Base-by-base conservation (phyloP, 2,113 vertebrate genomes). In the Probosciger aterrimus region DNA sequence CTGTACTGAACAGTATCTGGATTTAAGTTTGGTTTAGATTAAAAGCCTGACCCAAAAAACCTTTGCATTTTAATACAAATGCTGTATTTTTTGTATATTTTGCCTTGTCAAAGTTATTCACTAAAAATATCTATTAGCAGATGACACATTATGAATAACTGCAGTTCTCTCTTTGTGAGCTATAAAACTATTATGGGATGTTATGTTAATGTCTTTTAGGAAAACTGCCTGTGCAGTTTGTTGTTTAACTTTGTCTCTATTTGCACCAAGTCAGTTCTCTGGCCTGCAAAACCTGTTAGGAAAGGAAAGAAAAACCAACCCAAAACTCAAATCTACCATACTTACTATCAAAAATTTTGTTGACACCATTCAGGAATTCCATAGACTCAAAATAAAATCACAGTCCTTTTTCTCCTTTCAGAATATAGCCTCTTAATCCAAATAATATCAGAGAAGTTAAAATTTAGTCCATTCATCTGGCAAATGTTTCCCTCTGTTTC, bases 301-400 rank as follows among this genome's bases (percentile, higher is more conserved):
- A 93, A 97, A 65, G 46, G 89, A 96, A 95, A 94, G 41, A 71
- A 89, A 68, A 96, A 88, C 47, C 47, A 88, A 93, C 91, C 83
- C 96, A 89, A 95, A 92, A 97, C 94, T 96, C 96, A 89, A 83
- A 87, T 92, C 95, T 97, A 95, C 91, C 95, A 95, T 97, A 96
- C 96, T 93, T 97, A 95, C 78, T 97, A 96, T 95, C 82, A 95
- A 76, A 86, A 82, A 97, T 86, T 93, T 95, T 96, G 94, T 86
- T 96, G 95, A 97, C 95, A 88, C 79, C 95, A 96, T 92, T 96
- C 92, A 94, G 96, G 95, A 97, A 91, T 80, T 96, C 96, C 97
- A 96, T 53, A 93, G 97, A 97, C 95, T 98, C 96, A 99, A 98
- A 99, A 99, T 99, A 99, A 99, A 99, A 98, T 98, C 99, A 99